phyloP scores from a whole-genome alignment of 64 coral and sea anemone genomes.

The Stichodactyla helianthus region DNA sequence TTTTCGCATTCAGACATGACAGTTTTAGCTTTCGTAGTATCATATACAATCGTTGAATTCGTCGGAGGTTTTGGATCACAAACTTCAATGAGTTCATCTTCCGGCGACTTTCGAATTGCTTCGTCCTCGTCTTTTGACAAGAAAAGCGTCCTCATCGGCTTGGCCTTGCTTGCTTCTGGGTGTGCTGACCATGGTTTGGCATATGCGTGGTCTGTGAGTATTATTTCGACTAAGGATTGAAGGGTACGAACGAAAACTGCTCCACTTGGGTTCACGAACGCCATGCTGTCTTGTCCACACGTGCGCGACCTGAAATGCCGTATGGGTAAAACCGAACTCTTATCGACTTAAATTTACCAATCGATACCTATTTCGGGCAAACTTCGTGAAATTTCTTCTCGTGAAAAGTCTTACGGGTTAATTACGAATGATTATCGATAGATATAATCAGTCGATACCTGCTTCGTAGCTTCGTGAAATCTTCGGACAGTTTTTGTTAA shows the following conservation, averaged over 20 bases:
- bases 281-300: conserved; percentile 19
- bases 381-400: background rate
- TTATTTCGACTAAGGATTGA: conserved; percentile 79
- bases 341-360: background rate
- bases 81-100: conserved; percentile 65
- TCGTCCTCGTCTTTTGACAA: conserved; percentile 50
- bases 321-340: background rate
- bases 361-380: background rate
- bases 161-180: conserved; percentile 75
- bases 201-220: conserved; percentile 85
- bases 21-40: conserved; percentile 81
- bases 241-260: conserved; percentile 61
- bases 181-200: conserved; percentile 96
- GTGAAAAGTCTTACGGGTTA: background rate
- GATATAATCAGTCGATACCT: background rate
- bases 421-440: background rate
- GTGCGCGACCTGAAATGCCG: background rate
- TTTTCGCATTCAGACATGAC: conserved; percentile 98
- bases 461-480: background rate
- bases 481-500: conserved; percentile 4
- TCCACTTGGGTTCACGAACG: conserved; percentile 27
- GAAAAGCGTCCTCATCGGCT: conserved; percentile 87
- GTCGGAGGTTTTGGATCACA: conserved; percentile 38
- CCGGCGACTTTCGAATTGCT: conserved; percentile 16
- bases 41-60: conserved; percentile 69